Percentiles rank a stretch among this genome's conserved stretches.
These are phyloP conservation scores for Peucedramus taeniatus DNA, from an alignment of 2,113 vertebrate species.

Conservation along the genomic window DNA sequence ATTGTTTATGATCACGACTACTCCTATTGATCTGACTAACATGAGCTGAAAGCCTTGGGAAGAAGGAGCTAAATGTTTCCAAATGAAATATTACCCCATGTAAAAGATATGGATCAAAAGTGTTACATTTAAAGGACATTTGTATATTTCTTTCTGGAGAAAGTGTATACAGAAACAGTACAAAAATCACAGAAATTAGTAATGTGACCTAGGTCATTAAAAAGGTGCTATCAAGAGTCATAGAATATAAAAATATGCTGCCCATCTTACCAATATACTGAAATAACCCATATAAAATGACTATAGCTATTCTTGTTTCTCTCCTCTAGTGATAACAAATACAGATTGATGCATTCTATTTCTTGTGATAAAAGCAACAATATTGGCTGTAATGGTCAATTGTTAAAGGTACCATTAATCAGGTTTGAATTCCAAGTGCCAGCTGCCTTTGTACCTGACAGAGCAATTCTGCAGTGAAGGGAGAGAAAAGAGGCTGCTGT, in stretches of 20 bases:
- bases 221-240: background rate
- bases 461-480: background rate
- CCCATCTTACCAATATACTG: background rate
- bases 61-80: background rate
- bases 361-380: background rate
- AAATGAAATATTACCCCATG: background rate
- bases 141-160: background rate
- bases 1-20: background rate
- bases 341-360: background rate
- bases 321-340: background rate
- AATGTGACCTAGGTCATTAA: background rate
- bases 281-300: background rate
- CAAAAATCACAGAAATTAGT: background rate
- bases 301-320: background rate
- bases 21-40: background rate
- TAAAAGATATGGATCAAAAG: background rate
- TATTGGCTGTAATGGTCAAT: background rate
- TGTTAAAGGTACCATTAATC: background rate
- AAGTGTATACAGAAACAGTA: background rate
- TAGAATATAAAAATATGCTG: background rate
- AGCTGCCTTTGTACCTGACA: background rate
- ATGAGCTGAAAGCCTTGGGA: background rate
- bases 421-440: background rate
- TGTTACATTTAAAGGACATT: background rate
- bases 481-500: background rate